Evolutionary conservation across 2,113 vertebrate species (phyloP).

Genomic region (Clarias gariepinus): DNA sequence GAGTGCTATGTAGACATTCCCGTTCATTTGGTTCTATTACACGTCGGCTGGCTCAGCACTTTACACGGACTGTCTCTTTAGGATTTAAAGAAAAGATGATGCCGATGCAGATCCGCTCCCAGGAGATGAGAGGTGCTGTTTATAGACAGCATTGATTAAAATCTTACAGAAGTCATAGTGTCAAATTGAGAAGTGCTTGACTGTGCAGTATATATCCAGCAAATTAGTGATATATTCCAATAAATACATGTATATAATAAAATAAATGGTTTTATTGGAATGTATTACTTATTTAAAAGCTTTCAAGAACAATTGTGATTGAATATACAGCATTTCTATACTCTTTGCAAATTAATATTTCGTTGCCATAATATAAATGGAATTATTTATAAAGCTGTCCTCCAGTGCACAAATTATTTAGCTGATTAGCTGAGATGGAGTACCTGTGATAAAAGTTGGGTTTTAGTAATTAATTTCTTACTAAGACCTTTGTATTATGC

Average conservation of each 20-base stretch:
- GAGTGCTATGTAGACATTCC: constrained; percentile 2
- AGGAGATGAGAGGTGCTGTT: constrained; percentile 15
- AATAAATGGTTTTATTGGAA: not conserved
- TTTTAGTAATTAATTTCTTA: not conserved
- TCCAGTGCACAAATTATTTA: not conserved
- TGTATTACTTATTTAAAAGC: not conserved
- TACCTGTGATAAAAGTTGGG: not conserved
- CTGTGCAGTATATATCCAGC: not conserved
- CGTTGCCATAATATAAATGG: not conserved
- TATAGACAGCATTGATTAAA: not conserved
- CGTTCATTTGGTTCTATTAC: constrained; percentile 6
- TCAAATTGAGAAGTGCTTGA: not conserved
- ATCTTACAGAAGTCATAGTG: not conserved
- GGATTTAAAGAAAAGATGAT: constrained; percentile 17
- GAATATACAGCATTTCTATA: not conserved
- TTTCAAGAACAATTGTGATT: not conserved
- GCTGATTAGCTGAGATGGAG: not conserved
- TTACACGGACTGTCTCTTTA: not conserved
- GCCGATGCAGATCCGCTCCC: constrained; percentile 17
- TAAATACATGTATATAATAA: not conserved
- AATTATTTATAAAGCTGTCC: not conserved
- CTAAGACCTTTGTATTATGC: not conserved
- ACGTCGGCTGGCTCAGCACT: constrained; percentile 7
- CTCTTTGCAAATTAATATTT: not conserved
- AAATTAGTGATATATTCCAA: no score